Base-by-base conservation (phyloP, 1,140 invertebrate species). In the Laodelphax striatellus region DNA sequence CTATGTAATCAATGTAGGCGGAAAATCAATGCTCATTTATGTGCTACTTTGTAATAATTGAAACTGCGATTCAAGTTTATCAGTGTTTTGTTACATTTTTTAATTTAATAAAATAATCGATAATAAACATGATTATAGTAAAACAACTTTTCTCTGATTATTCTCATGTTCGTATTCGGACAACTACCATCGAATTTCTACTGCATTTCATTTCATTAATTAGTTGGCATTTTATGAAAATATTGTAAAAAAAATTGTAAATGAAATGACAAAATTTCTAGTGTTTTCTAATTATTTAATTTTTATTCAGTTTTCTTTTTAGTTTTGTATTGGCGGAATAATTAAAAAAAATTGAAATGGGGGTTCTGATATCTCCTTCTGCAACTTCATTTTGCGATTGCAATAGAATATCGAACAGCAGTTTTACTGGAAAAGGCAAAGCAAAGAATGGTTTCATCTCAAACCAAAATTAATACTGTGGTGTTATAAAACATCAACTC, bases 141-240 rank as follows among this genome's bases (percentile, higher is more conserved):
- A 38, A 38, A 38, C 24, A 38, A 11, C 4, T 38, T 38, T 38
- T 38, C 34, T 38, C 34, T 38, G 34, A 38, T 38, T 38, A 38
- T 38, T 38, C 9, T 38, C 34, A 38, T 38, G 34, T 38, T 38
- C 34, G 34, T 38, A 38, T 38, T 38, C 34, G 34, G 11, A 38
- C 34, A 58, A 60, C 43, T 52, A 60, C 58, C 58, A 60, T 60
- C 58, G 58, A 60, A 60, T 16, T 58, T 52, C 34, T 50, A 46
- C 42, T 44, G 41, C 31, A 28, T 58, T 60, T 52, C 31, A 53
- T 53, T 53, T 53, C 31, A 28, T 53, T 53, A 22, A 53, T 53
- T 53, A 53, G 31, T 53, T 53, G 43, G 16, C 31, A 60, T 38
- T 38, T 28, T 53, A 53, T 28, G 22, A 58, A 58, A 58, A 53